A percentile compares a stretch with the other conserved stretches of the same genome.
Conservation (phyloP, 92 coral and sea anemone species). For the Pocillopora meandrina region DNA sequence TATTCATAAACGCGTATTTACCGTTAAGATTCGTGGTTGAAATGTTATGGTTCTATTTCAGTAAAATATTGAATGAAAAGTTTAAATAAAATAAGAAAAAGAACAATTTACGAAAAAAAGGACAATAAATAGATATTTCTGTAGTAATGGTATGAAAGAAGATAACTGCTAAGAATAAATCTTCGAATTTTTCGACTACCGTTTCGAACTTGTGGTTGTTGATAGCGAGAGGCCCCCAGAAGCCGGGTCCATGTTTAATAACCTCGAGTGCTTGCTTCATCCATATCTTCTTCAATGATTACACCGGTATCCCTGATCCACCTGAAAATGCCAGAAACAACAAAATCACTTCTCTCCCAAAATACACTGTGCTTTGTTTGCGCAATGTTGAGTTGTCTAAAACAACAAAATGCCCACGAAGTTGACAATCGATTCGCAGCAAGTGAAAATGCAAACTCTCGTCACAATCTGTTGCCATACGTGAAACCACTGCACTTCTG, state of each 20-base stretch:
- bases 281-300: constrained; percentile 17
- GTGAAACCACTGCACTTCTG: background rate
- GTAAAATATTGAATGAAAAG: background rate
- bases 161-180: background rate
- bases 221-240: background rate
- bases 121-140: background rate
- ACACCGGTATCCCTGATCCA: background rate
- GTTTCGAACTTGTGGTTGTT: background rate
- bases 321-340: background rate
- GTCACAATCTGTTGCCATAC: background rate
- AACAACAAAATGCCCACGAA: background rate
- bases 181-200: constrained; percentile 4
- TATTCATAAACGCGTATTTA: background rate
- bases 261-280: constrained; percentile 12
- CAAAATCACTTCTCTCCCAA: background rate
- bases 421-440: background rate
- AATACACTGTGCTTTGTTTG: background rate
- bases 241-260: constrained; percentile 29
- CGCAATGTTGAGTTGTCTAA: background rate
- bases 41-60: background rate
- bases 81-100: background rate
- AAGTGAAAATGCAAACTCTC: background rate
- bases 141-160: background rate
- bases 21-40: constrained; percentile 4
- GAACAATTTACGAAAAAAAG: background rate